These are phyloP conservation scores for Colletes gigas DNA, from an alignment of 1,140 invertebrate species.

Conservation along the genomic window DNA sequence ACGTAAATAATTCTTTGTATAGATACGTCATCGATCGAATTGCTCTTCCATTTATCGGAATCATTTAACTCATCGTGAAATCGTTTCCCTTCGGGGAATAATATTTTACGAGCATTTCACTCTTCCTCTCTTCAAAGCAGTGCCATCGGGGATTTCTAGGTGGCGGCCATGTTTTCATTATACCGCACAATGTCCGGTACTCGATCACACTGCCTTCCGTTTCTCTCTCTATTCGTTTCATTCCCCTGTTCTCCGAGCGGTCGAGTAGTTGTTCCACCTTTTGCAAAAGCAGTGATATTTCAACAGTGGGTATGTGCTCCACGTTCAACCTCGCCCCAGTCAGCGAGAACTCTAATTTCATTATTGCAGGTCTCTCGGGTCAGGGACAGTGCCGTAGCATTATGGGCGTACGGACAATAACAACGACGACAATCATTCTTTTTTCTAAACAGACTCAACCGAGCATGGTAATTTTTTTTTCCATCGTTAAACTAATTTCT, in stretches of 20 bases:
- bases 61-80: neutral
- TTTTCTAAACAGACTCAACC: constrained; percentile 1
- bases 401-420: constrained; percentile 12
- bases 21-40: neutral
- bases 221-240: constrained; percentile 44
- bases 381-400: constrained; percentile 57
- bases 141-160: constrained; percentile 62
- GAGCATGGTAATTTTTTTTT: neutral
- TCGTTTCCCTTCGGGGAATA: neutral
- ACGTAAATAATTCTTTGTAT: neutral
- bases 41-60: neutral
- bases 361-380: constrained; percentile 66
- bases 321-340: constrained; percentile 58
- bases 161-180: constrained; percentile 78
- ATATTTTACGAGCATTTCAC: constrained; percentile 37
- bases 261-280: constrained; percentile 62
- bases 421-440: constrained; percentile 15
- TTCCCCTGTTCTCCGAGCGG: constrained; percentile 37
- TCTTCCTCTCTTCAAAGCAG: constrained; percentile 54
- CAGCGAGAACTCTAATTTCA: constrained; percentile 71
- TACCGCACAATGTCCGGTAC: constrained; percentile 71
- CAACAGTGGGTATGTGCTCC: constrained; percentile 57
- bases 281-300: constrained; percentile 76
- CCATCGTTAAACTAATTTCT: too few species aligned
- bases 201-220: constrained; percentile 73